Conservation (phyloP, 64 coral and sea anemone species). For the Actinia tenebrosa region DNA sequence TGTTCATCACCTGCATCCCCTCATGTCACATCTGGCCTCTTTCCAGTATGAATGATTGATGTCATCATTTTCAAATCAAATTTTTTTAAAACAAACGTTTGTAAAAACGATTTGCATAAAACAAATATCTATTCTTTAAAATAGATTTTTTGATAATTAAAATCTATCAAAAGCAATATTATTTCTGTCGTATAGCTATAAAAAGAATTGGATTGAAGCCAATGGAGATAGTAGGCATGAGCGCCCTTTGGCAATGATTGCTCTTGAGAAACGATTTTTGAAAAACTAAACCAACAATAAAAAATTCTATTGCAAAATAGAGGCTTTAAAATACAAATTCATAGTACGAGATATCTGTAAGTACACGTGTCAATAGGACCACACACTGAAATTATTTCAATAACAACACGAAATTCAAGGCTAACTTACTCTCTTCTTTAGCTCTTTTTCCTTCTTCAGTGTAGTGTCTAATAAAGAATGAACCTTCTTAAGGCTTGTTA, state of each 20-base stretch:
- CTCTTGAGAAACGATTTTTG: not conserved
- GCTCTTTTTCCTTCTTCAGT: conserved; percentile 32
- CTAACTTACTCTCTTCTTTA: conserved; percentile 37
- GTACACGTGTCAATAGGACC: not conserved
- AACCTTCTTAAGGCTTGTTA: conserved; percentile 11
- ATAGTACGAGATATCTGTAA: not conserved
- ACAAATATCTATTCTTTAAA: not conserved
- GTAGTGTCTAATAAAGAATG: conserved; percentile 31
- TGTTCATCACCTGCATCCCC: not conserved
- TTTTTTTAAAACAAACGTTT: not conserved
- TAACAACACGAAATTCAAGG: not conserved
- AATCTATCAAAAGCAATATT: not conserved
- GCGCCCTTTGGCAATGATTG: not conserved
- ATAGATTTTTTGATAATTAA: not conserved
- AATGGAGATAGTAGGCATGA: not conserved
- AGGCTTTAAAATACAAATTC: not conserved
- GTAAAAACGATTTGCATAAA: not conserved
- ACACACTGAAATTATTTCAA: not conserved
- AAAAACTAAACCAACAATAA: not conserved
- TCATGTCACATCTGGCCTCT: not conserved
- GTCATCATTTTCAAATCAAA: not conserved
- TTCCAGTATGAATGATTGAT: not conserved
- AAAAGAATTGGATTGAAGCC: not conserved
- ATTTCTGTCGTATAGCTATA: not conserved
- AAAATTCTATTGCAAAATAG: not conserved